Evolutionary conservation across 2,888 invertebrate species (phyloP), one percentile per base, ranked within the genome.

Genomic region (Thymelicus acteon): DNA sequence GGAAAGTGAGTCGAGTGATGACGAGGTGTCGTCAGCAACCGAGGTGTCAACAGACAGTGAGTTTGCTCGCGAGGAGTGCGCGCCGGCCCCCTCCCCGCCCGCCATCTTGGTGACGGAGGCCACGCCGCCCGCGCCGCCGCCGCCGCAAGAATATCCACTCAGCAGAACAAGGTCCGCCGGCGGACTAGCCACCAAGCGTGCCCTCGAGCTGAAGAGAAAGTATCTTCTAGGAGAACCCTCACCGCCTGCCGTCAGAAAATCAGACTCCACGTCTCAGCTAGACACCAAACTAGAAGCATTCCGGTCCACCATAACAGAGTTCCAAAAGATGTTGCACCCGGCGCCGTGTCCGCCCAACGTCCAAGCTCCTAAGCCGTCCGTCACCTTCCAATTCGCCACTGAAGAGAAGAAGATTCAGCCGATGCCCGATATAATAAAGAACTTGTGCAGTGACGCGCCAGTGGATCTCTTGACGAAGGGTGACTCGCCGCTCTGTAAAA

Each of bases 31-130:
- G 80, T 98, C 97, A 7, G 98, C 97, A 2, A 98, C 98, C 0
- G 98, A 98, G 94, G 98, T 98, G 79, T 98, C 98, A 62, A 98
- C 98, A 0, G 98, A 98, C 91, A 98, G 98, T 39, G 98, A 98
- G 91, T 98, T 98, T 83, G 98, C 97, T 76, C 96, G 97, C 75
- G 97, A 98, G 82, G 96, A 96, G 68, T 88, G 93, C 57, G 95
- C 95, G 0, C 96, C 96, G 31, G 95, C 96, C 0, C 95, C 96
- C 67, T 96, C 96, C 75, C 95, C 96, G 39, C 98, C 97, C 12
- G 95, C 96, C 76, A 97, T 97, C 72, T 94, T 96, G 15, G 96
- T 96, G 75, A 96, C 96, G 71, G 96, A 96, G 79, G 96, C 96
- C 74, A 97, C 97, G 12, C 97, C 98, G 89, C 97, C 97, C 77